A percentile compares a stretch with the other conserved stretches of the same genome.
Evolutionary conservation across 2,888 invertebrate genomes (phyloP).

Genomic region (Prionchulus punctatus): DNA sequence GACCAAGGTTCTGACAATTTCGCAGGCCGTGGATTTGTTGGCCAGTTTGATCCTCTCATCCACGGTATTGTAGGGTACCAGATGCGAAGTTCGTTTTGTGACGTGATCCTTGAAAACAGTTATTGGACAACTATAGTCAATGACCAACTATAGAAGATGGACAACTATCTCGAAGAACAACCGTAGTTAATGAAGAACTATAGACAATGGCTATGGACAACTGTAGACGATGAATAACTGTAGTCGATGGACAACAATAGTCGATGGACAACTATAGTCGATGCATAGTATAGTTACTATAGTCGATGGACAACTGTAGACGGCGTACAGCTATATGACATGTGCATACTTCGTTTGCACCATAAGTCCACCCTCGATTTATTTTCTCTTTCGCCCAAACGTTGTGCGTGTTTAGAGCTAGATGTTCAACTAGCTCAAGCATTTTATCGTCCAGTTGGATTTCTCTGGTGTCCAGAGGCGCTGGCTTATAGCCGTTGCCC

Average conservation of each 20-base stretch:
- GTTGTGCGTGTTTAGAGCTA: conserved; percentile 98
- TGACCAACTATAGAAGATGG: too few relatives aligned
- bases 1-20: conserved; percentile 82
- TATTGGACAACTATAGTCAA: too few relatives aligned
- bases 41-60: conserved; percentile 96
- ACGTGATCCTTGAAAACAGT: too few relatives aligned
- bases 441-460: conserved; percentile 77
- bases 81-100: conserved; percentile 81
- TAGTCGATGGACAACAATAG: too few relatives aligned
- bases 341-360: conserved; percentile 71
- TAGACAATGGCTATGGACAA: too few relatives aligned
- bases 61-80: conserved; percentile 89
- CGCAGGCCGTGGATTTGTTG: conserved; percentile 89
- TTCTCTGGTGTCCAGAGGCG: conserved; percentile 81
- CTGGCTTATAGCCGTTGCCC: conserved; percentile 92
- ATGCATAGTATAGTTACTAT: too few relatives aligned
- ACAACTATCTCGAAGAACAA: too few relatives aligned
- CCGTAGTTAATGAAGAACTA: too few relatives aligned
- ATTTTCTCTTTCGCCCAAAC: conserved; percentile 96
- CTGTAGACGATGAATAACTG: too few relatives aligned
- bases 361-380: conserved; percentile 96
- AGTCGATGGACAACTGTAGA: too few relatives aligned
- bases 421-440: conserved; percentile 82
- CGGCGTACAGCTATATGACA: too few relatives aligned
- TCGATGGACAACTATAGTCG: too few relatives aligned